These are phyloP conservation scores for Tangara arthus DNA, from an alignment of 2,797 vertebrate species.

Conservation along the genomic window DNA sequence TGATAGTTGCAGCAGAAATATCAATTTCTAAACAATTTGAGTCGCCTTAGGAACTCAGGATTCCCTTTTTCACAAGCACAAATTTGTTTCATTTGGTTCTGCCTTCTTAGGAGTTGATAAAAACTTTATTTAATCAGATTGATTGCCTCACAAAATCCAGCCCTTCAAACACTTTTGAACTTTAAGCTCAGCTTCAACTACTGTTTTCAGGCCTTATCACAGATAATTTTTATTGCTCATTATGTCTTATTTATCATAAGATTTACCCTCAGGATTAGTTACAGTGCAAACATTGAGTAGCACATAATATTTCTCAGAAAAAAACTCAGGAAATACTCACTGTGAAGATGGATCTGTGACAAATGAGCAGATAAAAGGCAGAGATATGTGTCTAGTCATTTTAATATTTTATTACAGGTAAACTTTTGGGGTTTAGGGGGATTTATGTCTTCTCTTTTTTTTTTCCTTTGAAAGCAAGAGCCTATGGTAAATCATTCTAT, in stretches of 20 bases:
- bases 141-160: background rate
- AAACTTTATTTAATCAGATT: background rate
- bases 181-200: background rate
- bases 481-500: background rate
- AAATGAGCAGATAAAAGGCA: background rate
- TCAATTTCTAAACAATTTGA: background rate
- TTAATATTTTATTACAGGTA: background rate
- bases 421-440: accelerated
- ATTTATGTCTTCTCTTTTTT: background rate
- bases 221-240: background rate
- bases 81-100: background rate
- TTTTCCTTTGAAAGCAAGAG: background rate
- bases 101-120: background rate
- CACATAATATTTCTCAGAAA: background rate
- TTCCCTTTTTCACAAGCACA: background rate
- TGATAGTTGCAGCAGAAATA: background rate
- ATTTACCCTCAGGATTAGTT: background rate
- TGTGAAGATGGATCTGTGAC: background rate
- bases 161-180: background rate
- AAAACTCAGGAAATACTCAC: background rate
- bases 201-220: background rate
- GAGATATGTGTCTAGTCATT: background rate
- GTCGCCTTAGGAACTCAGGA: background rate
- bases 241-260: background rate
- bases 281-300: background rate